These are phyloP conservation scores for Oryzias melastigma DNA, from an alignment of 2,113 vertebrate genomes.

Conservation along the genomic window DNA sequence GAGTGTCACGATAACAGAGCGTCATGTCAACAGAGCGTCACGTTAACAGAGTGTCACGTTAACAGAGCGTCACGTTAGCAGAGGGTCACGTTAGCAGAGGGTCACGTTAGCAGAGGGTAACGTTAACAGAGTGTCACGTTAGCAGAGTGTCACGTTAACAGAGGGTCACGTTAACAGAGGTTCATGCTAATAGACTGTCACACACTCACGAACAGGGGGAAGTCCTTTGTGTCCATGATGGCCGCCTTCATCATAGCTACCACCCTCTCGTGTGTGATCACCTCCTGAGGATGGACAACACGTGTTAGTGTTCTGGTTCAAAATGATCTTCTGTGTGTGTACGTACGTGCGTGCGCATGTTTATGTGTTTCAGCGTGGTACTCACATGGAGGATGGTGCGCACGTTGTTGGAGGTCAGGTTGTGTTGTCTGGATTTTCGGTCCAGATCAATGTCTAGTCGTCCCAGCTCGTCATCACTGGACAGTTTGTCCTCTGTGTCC, in stretches of 20 bases:
- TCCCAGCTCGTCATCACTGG: conserved; percentile 81
- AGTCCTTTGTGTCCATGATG: conserved; percentile 89
- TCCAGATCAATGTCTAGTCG: conserved; percentile 87
- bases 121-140: not conserved
- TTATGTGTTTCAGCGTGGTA: rapidly evolving
- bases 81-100: too few relatives aligned
- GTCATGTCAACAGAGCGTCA: too few relatives aligned
- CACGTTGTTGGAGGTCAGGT: conserved; percentile 88
- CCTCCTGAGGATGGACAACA: conserved; percentile 79
- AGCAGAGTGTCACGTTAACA: not conserved
- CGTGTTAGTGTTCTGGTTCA: not conserved
- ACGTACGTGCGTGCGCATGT: not conserved
- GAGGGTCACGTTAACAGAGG: too few relatives aligned
- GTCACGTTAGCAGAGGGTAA: too few relatives aligned
- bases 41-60: too few relatives aligned
- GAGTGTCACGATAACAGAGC: too few relatives aligned
- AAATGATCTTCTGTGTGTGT: not conserved
- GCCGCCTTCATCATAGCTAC: conserved; percentile 98
- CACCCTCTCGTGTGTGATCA: conserved; percentile 94
- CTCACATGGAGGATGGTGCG: conserved; percentile 94
- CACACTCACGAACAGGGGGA: conserved; percentile 90
- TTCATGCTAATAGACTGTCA: not conserved
- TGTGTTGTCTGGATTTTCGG: conserved; percentile 88
- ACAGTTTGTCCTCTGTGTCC: conserved; percentile 42
- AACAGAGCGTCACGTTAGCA: too few relatives aligned